These are phyloP conservation scores for Dipodomys stephensi DNA, from an alignment of 2,113 vertebrate genomes.

Conservation along the genomic window DNA sequence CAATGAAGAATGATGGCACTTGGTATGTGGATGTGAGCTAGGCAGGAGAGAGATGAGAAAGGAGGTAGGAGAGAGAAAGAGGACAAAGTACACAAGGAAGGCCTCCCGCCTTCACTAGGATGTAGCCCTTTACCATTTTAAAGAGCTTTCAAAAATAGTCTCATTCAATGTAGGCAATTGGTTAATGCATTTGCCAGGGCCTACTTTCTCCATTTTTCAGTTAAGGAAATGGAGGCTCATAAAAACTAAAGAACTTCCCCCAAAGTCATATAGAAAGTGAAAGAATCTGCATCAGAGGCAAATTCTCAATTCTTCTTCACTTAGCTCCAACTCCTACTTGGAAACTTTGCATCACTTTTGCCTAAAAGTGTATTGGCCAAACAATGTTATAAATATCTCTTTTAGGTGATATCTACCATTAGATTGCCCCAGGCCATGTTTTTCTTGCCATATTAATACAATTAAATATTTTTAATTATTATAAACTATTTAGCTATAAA, in stretches of 20 bases:
- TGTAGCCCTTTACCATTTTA: background rate
- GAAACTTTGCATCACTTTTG: background rate
- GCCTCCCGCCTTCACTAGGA: background rate
- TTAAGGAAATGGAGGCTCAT: conserved; percentile 36
- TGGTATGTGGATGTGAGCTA: background rate
- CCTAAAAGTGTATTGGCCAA: background rate
- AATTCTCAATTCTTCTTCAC: background rate
- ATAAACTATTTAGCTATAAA: conserved; percentile 13
- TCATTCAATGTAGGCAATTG: background rate
- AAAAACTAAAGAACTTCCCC: conserved; percentile 46
- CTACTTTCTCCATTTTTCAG: background rate
- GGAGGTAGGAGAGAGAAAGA: background rate
- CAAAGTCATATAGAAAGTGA: conserved; percentile 33
- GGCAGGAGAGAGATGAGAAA: background rate
- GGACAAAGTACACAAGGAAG: background rate
- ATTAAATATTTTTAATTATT: background rate
- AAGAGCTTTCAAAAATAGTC: conserved; percentile 26
- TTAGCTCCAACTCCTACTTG: background rate
- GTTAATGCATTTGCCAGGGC: conserved; percentile 9
- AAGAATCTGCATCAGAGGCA: conserved; percentile 2
- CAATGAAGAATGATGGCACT: background rate
- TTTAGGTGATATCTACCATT: conserved; percentile 16
- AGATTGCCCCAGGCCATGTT: conserved; percentile 8
- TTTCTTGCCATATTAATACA: background rate
- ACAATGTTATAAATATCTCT: conserved; percentile 33